Conservation (phyloP, 2,797 vertebrate genomes). For the Vipera ursinii region DNA sequence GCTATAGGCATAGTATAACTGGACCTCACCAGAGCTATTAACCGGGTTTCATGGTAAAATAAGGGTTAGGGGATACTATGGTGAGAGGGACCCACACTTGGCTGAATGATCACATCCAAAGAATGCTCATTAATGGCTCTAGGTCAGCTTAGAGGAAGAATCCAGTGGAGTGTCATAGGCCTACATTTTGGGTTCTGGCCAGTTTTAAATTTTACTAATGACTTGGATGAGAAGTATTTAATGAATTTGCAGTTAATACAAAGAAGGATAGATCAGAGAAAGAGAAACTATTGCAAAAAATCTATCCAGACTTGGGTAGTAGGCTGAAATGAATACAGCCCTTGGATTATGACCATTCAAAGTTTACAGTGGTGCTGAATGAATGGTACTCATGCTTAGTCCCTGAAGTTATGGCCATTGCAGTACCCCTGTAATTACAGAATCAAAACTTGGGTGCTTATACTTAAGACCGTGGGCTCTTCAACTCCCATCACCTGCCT, state of each 20-base stretch:
- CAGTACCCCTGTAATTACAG: background rate
- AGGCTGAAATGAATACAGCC: background rate
- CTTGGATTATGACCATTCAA: rapidly evolving
- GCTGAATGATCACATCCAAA: background rate
- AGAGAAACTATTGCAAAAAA: background rate
- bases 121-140: background rate
- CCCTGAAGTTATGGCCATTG: background rate
- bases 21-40: background rate
- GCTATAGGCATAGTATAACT: background rate
- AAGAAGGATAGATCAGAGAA: background rate
- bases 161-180: background rate
- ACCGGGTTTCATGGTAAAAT: background rate
- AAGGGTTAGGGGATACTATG: background rate
- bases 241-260: background rate
- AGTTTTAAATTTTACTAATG: background rate
- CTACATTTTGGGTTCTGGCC: background rate
- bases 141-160: background rate
- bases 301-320: background rate
- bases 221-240: background rate
- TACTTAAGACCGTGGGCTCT: background rate
- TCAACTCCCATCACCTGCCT: background rate
- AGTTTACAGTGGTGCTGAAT: background rate
- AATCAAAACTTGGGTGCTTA: background rate
- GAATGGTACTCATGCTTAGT: background rate
- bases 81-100: background rate